phyloP scores from a whole-genome alignment of 2,113 vertebrate genomes.

The Eurystomus gularis region DNA sequence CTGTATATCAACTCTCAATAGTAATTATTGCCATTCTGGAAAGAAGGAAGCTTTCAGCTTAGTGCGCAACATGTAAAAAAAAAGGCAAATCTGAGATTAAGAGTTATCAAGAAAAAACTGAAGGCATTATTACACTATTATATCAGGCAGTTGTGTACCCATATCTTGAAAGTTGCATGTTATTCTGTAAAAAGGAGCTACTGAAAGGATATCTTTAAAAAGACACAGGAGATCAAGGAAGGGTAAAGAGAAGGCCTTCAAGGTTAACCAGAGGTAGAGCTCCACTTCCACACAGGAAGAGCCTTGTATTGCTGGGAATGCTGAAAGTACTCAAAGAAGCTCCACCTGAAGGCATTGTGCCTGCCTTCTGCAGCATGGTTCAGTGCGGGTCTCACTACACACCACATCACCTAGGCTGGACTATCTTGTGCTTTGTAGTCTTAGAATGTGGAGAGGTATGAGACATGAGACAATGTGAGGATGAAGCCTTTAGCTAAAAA shows the following conservation, averaged over 20 bases:
- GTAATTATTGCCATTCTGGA: not conserved
- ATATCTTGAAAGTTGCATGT: not conserved
- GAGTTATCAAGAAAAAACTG: not conserved
- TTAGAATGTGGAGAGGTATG: not conserved
- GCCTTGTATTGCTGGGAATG: not conserved
- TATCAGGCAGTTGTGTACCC: accelerated
- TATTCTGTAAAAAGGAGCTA: not conserved
- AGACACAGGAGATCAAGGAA: accelerated
- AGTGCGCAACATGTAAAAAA: not conserved
- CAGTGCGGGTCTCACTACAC: not conserved
- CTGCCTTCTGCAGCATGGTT: accelerated
- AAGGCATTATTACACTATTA: no score
- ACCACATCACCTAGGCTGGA: not conserved
- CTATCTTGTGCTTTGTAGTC: not conserved
- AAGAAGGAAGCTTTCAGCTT: not conserved
- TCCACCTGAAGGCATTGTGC: not conserved
- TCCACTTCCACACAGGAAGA: not conserved
- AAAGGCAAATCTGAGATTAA: not conserved
- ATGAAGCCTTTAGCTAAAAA: not conserved
- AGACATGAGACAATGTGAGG: not conserved
- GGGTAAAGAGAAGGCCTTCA: not conserved
- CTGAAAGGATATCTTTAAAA: not conserved
- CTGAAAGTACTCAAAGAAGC: not conserved
- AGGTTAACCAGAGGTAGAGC: not conserved
- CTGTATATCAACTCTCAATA: accelerated